These are phyloP conservation scores for Eleginops maclovinus DNA, from an alignment of 2,113 vertebrate genomes.

Conservation along the genomic window DNA sequence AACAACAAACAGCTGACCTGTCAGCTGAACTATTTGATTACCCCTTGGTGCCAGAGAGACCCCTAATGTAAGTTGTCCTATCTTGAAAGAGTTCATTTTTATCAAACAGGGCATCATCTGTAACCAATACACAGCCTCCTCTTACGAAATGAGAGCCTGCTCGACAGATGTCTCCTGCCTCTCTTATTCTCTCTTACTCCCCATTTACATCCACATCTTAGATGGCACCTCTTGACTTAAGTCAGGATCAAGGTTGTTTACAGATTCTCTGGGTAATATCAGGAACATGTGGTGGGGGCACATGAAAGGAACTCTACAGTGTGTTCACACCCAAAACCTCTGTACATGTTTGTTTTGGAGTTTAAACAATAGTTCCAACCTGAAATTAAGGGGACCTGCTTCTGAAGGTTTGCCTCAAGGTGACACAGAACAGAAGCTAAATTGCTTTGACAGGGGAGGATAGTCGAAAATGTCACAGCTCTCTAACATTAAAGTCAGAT, in stretches of 20 bases:
- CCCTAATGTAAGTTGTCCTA: constrained; percentile 73
- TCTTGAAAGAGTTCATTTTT: constrained; percentile 82
- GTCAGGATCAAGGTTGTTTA: constrained; percentile 80
- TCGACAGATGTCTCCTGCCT: constrained; percentile 84
- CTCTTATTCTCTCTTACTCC: constrained; percentile 69
- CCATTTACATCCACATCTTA: constrained; percentile 77
- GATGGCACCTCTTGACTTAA: constrained; percentile 81
- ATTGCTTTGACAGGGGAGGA: constrained; percentile 15
- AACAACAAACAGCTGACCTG: constrained; percentile 73
- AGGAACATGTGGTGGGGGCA: constrained; percentile 74
- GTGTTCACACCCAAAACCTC: constrained; percentile 67
- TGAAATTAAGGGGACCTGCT: constrained; percentile 69
- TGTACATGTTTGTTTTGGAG: constrained; percentile 70
- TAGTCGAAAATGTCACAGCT: constrained; percentile 32
- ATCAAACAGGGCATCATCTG: constrained; percentile 85
- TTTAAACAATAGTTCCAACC: constrained; percentile 67
- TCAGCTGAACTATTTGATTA: constrained; percentile 63
- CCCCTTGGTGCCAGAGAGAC: constrained; percentile 68
- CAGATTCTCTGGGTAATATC: constrained; percentile 67
- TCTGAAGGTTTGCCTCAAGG: constrained; percentile 58
- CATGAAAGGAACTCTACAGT: constrained; percentile 69
- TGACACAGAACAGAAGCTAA: constrained; percentile 70
- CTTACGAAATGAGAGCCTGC: constrained; percentile 83
- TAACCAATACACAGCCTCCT: constrained; percentile 81
- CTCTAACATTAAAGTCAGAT: constrained; percentile 8